Percentiles rank a stretch among this genome's conserved stretches.
These are phyloP conservation scores for Synanthedon andrenaeformis DNA, from an alignment of 2,888 invertebrate genomes.

Conservation along the genomic window DNA sequence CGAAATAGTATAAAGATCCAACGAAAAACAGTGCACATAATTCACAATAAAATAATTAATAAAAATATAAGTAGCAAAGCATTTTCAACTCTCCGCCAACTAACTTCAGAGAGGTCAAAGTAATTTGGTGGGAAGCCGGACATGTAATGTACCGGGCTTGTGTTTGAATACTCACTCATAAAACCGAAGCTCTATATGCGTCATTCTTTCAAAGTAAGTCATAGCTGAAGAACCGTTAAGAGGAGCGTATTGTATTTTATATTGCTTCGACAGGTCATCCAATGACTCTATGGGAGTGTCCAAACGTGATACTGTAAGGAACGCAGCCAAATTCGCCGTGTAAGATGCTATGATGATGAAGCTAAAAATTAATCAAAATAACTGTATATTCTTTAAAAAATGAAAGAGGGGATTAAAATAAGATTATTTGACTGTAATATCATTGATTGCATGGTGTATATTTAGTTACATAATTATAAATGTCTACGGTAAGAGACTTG, in stretches of 20 bases:
- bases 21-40: too few species aligned
- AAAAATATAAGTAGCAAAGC: too few species aligned
- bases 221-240: slow-evolving; percentile 88
- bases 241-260: slow-evolving; percentile 96
- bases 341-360: slow-evolving; percentile 99
- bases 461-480: too few species aligned
- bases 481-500: too few species aligned
- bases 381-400: background rate
- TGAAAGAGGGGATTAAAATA: background rate
- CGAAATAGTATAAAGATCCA: too few species aligned
- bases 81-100: background rate
- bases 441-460: too few species aligned
- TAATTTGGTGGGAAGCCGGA: background rate
- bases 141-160: background rate
- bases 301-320: slow-evolving; percentile 92
- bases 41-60: too few species aligned
- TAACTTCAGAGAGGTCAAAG: background rate
- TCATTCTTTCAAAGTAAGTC: slow-evolving; percentile 96
- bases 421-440: too few species aligned
- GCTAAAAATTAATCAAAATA: slow-evolving; percentile 24
- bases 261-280: slow-evolving; percentile 95
- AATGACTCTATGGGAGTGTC: slow-evolving; percentile 93
- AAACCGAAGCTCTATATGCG: slow-evolving; percentile 92
- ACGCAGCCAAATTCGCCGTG: slow-evolving; percentile 97
- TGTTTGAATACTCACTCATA: slow-evolving; percentile 80